Percentiles rank a stretch among this genome's conserved stretches.
These are phyloP conservation scores for Pristionchus exspectatus DNA, from an alignment of 2,888 invertebrate species.

Conservation along the genomic window DNA sequence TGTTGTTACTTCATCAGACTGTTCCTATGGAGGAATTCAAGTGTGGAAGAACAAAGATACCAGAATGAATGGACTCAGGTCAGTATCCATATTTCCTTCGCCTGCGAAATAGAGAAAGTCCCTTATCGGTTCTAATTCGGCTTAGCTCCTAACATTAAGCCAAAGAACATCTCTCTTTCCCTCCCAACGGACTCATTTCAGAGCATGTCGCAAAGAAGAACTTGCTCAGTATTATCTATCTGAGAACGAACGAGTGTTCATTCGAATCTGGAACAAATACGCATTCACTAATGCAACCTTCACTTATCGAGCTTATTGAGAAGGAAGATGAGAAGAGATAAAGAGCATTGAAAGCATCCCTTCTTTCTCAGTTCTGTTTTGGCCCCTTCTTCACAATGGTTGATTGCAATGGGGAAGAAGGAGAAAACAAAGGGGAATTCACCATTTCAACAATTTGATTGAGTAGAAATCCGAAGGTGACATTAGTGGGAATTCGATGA, in stretches of 20 bases:
- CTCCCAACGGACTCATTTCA: conserved; percentile 19
- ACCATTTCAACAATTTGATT: conserved; percentile 92
- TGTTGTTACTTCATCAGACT: conserved; percentile 39
- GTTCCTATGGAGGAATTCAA: conserved; percentile 42
- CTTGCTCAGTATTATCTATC: conserved; percentile 36
- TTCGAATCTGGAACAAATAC: conserved; percentile 46
- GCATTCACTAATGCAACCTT: conserved; percentile 31
- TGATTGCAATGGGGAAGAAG: background rate
- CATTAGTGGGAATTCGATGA: conserved; percentile 87
- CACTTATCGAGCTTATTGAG: conserved; percentile 38
- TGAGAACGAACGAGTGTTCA: conserved; percentile 31
- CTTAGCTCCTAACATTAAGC: background rate
- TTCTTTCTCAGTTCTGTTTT: background rate
- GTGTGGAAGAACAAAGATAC: conserved; percentile 48
- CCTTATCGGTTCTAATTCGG: too few species aligned
- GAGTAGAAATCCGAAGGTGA: conserved; percentile 88
- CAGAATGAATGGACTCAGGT: conserved; percentile 50
- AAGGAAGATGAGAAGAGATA: conserved; percentile 20
- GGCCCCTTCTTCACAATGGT: background rate
- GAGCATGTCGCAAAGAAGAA: conserved; percentile 46
- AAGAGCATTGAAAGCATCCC: conserved; percentile 24
- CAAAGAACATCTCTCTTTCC: background rate
- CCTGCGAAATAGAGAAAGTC: too few species aligned
- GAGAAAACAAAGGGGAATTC: conserved; percentile 52
- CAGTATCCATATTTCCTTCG: background rate